Evolutionary conservation across 2,888 invertebrate species (phyloP).

Genomic region (Machimus atricapillus): DNA sequence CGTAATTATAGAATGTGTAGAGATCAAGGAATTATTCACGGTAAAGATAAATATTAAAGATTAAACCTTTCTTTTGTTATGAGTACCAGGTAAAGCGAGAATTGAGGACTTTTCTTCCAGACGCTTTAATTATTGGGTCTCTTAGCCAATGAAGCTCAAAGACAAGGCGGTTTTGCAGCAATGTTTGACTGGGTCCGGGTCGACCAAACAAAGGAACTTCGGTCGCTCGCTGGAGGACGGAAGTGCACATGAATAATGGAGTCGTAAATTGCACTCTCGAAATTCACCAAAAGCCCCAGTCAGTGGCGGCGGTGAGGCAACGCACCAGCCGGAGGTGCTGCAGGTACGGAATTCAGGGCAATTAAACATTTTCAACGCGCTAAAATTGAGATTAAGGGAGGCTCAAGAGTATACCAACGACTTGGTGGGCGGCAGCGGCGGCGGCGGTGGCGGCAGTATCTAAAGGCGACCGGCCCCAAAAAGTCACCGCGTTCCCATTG

Average conservation of each 20-base stretch:
- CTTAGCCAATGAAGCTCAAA: neutral
- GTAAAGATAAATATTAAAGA: too few relatives aligned
- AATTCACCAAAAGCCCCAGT: neutral
- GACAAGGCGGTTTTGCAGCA: neutral
- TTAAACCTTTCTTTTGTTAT: too few relatives aligned
- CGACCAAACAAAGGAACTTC: neutral
- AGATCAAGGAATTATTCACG: too few relatives aligned
- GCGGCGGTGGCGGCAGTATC: neutral
- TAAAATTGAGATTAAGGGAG: neutral
- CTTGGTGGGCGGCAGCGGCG: neutral
- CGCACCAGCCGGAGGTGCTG: neutral
- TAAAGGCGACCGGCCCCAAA: neutral
- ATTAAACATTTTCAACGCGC: conserved; percentile 46
- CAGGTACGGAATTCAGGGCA: conserved; percentile 46
- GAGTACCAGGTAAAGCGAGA: too few relatives aligned
- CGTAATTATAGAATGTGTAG: too few relatives aligned
- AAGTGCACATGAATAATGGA: neutral
- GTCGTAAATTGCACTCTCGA: neutral
- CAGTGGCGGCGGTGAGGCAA: neutral
- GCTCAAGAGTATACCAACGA: neutral
- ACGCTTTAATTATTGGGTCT: too few relatives aligned
- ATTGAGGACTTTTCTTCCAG: too few relatives aligned
- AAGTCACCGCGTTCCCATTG: conserved; percentile 39
- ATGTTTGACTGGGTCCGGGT: neutral
- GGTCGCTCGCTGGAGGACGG: neutral